Base-by-base conservation (phyloP, 1,140 invertebrate species). In the Rhopalosiphum maidis region DNA sequence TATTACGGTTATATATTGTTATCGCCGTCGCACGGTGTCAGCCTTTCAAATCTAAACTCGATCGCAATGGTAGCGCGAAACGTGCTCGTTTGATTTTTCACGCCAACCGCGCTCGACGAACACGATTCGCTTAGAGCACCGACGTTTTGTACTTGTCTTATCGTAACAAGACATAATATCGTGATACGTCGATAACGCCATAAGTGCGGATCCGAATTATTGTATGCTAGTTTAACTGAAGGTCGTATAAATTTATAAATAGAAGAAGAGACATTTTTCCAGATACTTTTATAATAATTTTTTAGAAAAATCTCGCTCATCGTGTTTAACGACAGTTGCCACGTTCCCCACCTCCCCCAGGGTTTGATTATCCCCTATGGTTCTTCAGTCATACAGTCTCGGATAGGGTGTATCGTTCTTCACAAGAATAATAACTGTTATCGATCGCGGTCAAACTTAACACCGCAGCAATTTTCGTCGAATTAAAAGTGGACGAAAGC, bases 1-100 rank as follows among this genome's bases (percentile, higher is more conserved):
- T 77, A 77, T 77, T 77, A n/a, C 60, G 60, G 60, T 77, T n/a
- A 68, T n/a, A n/a, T n/a, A 77, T 77, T 77, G 60, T 77, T 77
- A 77, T 77, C 30, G 15, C 60, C 60, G 60, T 6, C 60, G n/a
- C 60, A 4, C 18, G 30, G 4, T 18, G 2, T 9, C 60, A n/a
- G 60, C 15, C n/a, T 77, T 77, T 77, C 15, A 30, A n/a, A 9
- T n/a, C 60, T n/a, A n/a, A 77, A 77, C 30, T n/a, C 60, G 30
- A n/a, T 30, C 60, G 9, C 4, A 30, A 30, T 30, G 0, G 25
- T 2, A n/a, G 4, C 18, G 60, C 30, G 30, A 77, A 3, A 77
- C 60, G 60, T 77, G 60, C 60, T 77, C 11, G 30, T 60, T 60
- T 11, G 4, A 23, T 4, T 15, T 30, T 60, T 60, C 30, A 18